phyloP scores from a whole-genome alignment of 2,797 vertebrate species.

The Girardinus metallicus region DNA sequence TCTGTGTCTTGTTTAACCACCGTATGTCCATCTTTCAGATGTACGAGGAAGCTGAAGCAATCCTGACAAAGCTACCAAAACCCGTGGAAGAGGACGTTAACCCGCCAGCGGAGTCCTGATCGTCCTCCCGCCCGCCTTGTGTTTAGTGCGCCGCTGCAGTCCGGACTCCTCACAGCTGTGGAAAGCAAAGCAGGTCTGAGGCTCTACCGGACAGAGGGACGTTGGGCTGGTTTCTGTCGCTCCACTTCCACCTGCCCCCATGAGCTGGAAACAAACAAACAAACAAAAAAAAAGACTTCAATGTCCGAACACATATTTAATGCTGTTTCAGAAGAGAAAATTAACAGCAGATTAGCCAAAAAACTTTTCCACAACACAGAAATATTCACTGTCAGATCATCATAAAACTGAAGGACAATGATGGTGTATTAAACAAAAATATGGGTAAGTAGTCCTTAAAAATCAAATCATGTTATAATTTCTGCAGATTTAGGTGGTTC shows the following conservation, averaged over 20 bases:
- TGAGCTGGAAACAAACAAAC: slow-evolving; percentile 41
- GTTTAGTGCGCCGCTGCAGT: slow-evolving; percentile 43
- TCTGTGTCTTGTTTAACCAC: not conserved
- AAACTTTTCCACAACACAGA: slow-evolving; percentile 63
- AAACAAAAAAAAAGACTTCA: slow-evolving; percentile 25
- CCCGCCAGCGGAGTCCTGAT: slow-evolving; percentile 88
- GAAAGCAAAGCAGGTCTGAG: slow-evolving; percentile 39
- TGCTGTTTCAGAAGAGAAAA: slow-evolving; percentile 60
- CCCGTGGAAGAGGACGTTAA: slow-evolving; percentile 78
- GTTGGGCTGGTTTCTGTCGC: slow-evolving; percentile 41
- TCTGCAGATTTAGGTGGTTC: slow-evolving; percentile 61
- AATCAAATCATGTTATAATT: slow-evolving; percentile 46
- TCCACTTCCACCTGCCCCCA: slow-evolving; percentile 24
- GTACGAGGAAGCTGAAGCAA: slow-evolving; percentile 96
- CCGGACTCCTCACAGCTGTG: slow-evolving; percentile 34
- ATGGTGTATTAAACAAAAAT: slow-evolving; percentile 45
- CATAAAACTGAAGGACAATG: slow-evolving; percentile 50
- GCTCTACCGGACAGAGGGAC: slow-evolving; percentile 33
- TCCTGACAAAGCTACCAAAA: slow-evolving; percentile 87
- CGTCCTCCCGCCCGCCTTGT: slow-evolving; percentile 10
- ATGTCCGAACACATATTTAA: slow-evolving; percentile 53
- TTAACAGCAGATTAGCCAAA: slow-evolving; percentile 67
- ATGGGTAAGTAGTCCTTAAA: slow-evolving; percentile 52
- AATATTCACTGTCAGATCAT: slow-evolving; percentile 55
- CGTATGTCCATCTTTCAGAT: slow-evolving; percentile 78